Base-by-base conservation (phyloP, 2,113 vertebrate species). In the Mus spicilegus region DNA sequence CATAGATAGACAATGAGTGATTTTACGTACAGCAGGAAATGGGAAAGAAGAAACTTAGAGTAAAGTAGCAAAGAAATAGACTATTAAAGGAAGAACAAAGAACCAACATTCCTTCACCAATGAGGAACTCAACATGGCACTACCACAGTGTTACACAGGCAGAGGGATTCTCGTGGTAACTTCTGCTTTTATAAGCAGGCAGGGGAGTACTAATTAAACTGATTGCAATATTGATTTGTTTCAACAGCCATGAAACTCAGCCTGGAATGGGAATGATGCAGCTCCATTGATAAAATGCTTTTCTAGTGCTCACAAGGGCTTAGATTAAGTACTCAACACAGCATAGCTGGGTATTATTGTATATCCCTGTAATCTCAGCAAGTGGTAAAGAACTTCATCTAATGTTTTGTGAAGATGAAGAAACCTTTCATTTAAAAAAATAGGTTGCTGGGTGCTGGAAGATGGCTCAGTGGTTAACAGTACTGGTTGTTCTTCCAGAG, bases 81-180 rank as follows among this genome's bases (percentile, higher is more conserved):
- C 49, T 58, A 58, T 51, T 58, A 49, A 76, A 86, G 26, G 39
- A 28, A 20, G 36, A 63, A 28, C 26, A 33, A 49, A 65, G 67
- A 51, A 63, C 13, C 26, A 42, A 69, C 24, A 36, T 26, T 5
- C 6, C 9, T 78, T 88, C 6, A 10, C 54, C 14, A 24, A 0
- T 33, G 36, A 9, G 1, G 36, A 56, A 2, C 33, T 12, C 42
- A 0, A 7, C 16, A 3, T 20, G 72, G 1, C 16, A 12, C 24
- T 8, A 7, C 9, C 33, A 7, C 33, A 30, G 19, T 28, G 1
- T 36, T n/a, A 58, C 30, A 36, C 19, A 12, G n/a, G n/a, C 10
- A 70, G 65, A 76, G 24, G 39, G 20, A 33, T 77, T 17, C 22
- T 73, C 51, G 17, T 42, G 20, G n/a, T 73, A 73, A 20, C 72